phyloP scores from a whole-genome alignment of 2,797 vertebrate genomes.

The Geotrypetes seraphini region DNA sequence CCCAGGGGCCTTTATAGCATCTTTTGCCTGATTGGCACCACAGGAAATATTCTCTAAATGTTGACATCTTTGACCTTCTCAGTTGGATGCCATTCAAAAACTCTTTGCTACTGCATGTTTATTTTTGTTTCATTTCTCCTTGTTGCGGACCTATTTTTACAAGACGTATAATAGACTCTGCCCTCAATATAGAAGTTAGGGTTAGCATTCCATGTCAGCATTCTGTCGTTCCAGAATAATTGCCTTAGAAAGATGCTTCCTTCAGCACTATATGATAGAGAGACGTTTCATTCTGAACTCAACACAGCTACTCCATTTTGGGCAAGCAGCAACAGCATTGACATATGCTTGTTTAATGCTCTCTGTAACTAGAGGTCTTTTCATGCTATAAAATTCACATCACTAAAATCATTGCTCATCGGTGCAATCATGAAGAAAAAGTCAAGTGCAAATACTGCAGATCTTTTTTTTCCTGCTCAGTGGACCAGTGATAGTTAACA shows the following conservation, averaged over 20 bases:
- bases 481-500: conserved; percentile 29
- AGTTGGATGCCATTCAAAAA: conserved; percentile 30
- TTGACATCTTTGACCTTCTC: conserved; percentile 41
- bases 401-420: conserved; percentile 38
- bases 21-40: conserved; percentile 21
- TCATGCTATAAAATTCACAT: conserved; percentile 34
- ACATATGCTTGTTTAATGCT: too few relatives aligned
- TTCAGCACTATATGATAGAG: conserved; percentile 18
- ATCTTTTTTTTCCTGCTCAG: conserved; percentile 34
- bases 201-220: conserved; percentile 31
- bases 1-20: conserved; percentile 10
- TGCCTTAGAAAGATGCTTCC: conserved; percentile 24
- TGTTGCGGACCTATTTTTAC: conserved; percentile 28
- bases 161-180: conserved; percentile 28
- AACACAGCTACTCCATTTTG: conserved; percentile 14
- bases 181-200: conserved; percentile 36
- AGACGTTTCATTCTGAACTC: conserved; percentile 10
- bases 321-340: too few relatives aligned
- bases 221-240: conserved; percentile 26
- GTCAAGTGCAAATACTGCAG: conserved; percentile 41
- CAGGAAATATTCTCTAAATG: conserved; percentile 22
- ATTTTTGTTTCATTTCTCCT: conserved; percentile 39
- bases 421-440: conserved; percentile 55
- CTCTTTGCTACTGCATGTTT: conserved; percentile 38
- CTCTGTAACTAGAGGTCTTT: conserved; percentile 25